Conservation (phyloP, 2,797 vertebrate genomes). For the Iguana delicatissima region DNA sequence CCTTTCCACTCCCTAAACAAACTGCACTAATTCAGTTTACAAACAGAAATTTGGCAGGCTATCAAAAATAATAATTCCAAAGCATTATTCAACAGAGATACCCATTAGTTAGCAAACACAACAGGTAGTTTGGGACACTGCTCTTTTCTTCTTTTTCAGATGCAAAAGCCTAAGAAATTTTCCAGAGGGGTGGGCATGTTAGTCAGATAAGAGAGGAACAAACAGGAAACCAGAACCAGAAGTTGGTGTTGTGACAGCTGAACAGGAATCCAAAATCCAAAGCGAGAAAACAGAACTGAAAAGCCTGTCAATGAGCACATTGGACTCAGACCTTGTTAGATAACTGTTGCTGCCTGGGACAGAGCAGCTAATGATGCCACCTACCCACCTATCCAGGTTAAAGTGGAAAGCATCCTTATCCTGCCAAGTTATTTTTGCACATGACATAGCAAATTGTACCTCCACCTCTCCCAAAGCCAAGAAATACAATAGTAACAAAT, state of each 20-base stretch:
- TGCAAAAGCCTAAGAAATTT: conserved; percentile 1
- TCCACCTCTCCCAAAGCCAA: neutral
- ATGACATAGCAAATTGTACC: neutral
- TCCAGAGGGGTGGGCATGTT: neutral
- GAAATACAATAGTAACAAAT: neutral
- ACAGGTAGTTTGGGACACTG: conserved; percentile 39
- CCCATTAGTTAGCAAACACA: conserved; percentile 44
- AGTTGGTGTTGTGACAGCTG: neutral
- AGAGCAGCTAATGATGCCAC: neutral
- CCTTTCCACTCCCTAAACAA: conserved; percentile 26
- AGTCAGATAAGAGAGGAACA: neutral
- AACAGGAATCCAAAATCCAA: neutral
- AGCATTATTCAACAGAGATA: conserved; percentile 42
- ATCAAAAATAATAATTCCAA: conserved; percentile 43
- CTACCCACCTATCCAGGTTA: neutral
- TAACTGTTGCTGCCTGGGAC: neutral
- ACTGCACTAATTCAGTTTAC: conserved; percentile 44
- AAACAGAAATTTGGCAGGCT: conserved; percentile 62
- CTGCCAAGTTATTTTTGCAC: neutral
- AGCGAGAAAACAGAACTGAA: neutral
- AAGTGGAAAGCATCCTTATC: neutral
- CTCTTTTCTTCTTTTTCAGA: conserved; percentile 53
- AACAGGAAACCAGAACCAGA: neutral
- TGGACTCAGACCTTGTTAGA: neutral
- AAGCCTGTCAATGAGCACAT: neutral